Evolutionary conservation across 64 coral and sea anemone genomes (phyloP), one percentile per base, ranked within the genome.

Genomic region (Dendrophyllia cribrosa): DNA sequence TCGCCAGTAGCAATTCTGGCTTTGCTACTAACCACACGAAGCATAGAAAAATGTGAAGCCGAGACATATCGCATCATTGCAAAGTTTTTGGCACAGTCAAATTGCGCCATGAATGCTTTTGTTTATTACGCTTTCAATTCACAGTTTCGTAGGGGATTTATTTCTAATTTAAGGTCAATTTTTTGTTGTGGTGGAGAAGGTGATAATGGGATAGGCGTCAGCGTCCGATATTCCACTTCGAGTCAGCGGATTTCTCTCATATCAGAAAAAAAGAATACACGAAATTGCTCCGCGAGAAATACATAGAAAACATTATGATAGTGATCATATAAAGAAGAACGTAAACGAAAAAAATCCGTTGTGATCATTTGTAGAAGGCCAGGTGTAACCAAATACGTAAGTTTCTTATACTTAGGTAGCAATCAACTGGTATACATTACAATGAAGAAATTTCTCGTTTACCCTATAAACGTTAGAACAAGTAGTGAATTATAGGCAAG

Each of bases 101-200:
- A 77, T 13, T 77, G 75, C 13, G 75, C 75, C 49, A 22, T 77
- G 50, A 77, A 77, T 58, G 48, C 50, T 23, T 77, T 77, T 55
- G 20, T 77, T 77, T 77, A 77, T 77, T 77, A 55, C 22, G 49
- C 51, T 10, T 77, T 77, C 53, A 55, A 55, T 77, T 55, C 75
- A 14, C 75, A 77, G 20, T 77, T 77, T 58, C 46, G 75, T 4
- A 9, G 75, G 49, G 75, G 75, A 14, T 77, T 77, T 77, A 77
- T 77, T 77, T 77, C 75, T 55, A 55, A 77, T 77, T 77, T 77
- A n/a, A n/a, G 51, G 9, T 12, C 20, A n/a, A 77, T 77, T 50
- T 53, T 77, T 55, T 77, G 17, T 7, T 56, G 17, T 5, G 8
- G 7, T 77, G 1, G 16, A 7, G 17, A 3, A 23, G n/a, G 46